Percentiles rank a stretch among this genome's conserved stretches.
Evolutionary conservation across 2,888 invertebrate species (phyloP).

Genomic region (Griposia aprilina): DNA sequence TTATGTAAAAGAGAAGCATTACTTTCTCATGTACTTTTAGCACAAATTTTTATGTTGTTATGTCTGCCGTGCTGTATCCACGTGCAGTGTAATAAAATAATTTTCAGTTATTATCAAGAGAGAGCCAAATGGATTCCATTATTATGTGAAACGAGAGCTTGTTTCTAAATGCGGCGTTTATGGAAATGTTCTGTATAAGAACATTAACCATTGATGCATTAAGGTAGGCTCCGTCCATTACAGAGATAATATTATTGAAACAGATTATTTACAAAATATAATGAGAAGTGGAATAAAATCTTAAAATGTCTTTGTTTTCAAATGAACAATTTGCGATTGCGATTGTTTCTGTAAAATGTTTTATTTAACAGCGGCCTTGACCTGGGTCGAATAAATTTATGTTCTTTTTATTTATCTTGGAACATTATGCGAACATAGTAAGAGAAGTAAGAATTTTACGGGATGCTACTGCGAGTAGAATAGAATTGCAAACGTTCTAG

Average conservation of each 20-base stretch:
- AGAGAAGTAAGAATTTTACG: neutral
- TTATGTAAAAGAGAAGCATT: conserved; percentile 51
- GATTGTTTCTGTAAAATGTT: conserved; percentile 21
- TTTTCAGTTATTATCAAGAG: conserved; percentile 68
- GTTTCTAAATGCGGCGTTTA: conserved; percentile 75
- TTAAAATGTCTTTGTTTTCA: conserved; percentile 17
- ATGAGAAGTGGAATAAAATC: conserved; percentile 27
- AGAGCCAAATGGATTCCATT: conserved; percentile 70
- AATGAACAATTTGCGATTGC: conserved; percentile 17
- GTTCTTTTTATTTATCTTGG: neutral
- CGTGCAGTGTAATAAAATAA: conserved; percentile 54
- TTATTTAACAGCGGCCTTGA: conserved; percentile 3
- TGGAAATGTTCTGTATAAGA: conserved; percentile 72
- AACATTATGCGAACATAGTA: neutral
- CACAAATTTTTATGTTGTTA: conserved; percentile 26
- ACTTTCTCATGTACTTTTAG: conserved; percentile 52
- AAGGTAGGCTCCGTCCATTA: conserved; percentile 61
- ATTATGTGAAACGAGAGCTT: conserved; percentile 70
- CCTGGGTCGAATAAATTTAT: neutral
- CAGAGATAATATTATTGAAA: conserved; percentile 32
- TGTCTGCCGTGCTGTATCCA: conserved; percentile 29
- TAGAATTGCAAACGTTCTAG: neutral
- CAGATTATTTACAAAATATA: conserved; percentile 51
- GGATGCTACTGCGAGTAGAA: neutral
- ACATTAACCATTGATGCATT: conserved; percentile 70